These are phyloP conservation scores for Anabas testudineus DNA, from an alignment of 2,797 vertebrate species.

Conservation along the genomic window DNA sequence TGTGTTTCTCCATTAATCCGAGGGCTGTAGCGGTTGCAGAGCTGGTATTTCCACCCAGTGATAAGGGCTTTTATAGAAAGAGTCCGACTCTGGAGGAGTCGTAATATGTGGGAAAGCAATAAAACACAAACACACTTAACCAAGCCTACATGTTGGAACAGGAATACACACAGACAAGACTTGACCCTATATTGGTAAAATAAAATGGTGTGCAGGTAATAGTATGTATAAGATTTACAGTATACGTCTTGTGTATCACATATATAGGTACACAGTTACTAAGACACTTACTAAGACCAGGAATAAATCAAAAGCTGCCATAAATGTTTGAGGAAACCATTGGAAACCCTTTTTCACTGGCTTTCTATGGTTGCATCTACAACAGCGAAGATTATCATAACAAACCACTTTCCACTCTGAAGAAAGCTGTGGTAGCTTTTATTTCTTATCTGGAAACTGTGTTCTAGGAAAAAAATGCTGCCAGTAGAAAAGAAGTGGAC, in stretches of 20 bases:
- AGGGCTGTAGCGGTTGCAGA: conserved; percentile 36
- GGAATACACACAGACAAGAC: conserved; percentile 9
- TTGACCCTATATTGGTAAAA: conserved; percentile 32
- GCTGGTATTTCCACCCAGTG: conserved; percentile 53
- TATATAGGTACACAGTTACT: background rate
- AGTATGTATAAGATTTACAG: conserved; percentile 42
- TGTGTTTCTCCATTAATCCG: conserved; percentile 47
- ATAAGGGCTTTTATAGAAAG: conserved; percentile 56
- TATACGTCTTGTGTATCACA: background rate
- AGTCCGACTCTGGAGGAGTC: conserved; percentile 53
- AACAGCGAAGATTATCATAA: conserved; percentile 5
- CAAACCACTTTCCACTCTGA: background rate
- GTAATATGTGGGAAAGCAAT: conserved; percentile 55
- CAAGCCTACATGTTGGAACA: background rate
- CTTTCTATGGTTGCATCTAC: conserved; percentile 7
- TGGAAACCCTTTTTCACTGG: conserved; percentile 5
- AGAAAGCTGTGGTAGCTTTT: background rate
- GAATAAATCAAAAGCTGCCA: background rate
- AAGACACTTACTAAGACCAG: background rate
- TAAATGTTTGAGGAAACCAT: conserved; percentile 4
- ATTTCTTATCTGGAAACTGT: conserved; percentile 15
- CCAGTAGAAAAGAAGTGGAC: background rate
- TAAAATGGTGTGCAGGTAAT: conserved; percentile 44
- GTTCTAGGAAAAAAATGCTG: conserved; percentile 7
- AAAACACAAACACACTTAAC: conserved; percentile 26